These are phyloP conservation scores for Amazona ochrocephala DNA, from an alignment of 2,797 vertebrate genomes.

Conservation along the genomic window DNA sequence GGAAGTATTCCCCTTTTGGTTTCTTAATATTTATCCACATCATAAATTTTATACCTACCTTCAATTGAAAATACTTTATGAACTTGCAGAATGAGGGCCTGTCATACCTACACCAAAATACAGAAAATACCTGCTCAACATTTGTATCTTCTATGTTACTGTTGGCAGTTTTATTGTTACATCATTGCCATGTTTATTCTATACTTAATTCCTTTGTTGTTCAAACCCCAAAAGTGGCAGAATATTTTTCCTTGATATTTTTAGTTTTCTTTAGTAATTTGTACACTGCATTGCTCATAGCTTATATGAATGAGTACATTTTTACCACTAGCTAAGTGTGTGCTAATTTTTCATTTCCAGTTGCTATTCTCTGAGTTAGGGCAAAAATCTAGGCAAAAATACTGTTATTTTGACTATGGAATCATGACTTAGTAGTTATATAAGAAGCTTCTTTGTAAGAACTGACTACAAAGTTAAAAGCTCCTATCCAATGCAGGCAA, in stretches of 20 bases:
- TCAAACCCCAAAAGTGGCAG: neutral
- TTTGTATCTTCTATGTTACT: neutral
- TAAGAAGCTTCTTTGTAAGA: neutral
- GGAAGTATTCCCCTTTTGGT: neutral
- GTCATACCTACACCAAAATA: neutral
- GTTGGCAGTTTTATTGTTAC: neutral
- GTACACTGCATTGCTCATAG: neutral
- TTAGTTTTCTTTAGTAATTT: neutral
- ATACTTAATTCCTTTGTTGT: neutral
- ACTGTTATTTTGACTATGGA: neutral
- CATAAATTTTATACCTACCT: neutral
- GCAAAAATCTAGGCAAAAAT: neutral
- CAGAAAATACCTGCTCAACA: neutral
- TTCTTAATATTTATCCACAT: neutral
- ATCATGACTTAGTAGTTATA: neutral
- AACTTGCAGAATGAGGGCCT: neutral
- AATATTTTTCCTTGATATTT: neutral
- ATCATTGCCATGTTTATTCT: neutral
- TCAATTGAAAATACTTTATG: neutral
- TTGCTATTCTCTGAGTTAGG: neutral
- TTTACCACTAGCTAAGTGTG: neutral
- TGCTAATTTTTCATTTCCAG: neutral
- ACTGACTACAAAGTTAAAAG: neutral
- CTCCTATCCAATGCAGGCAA: neutral
- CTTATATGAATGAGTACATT: neutral